Evolutionary conservation across 2,113 vertebrate genomes (phyloP).

Genomic region (Leptodactylus fuscus): DNA sequence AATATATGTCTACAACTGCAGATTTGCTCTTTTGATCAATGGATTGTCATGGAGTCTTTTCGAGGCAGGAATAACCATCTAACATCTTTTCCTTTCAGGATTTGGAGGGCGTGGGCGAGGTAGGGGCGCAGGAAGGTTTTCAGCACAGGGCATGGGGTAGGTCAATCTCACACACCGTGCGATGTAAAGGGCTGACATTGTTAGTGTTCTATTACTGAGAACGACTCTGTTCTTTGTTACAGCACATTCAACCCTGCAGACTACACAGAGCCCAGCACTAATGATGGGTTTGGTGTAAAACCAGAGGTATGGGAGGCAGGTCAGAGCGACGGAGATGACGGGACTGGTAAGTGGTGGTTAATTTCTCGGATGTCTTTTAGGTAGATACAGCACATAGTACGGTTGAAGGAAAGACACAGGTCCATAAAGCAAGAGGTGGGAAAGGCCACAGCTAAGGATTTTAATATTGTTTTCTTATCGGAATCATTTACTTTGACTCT

Average conservation of each 20-base stretch:
- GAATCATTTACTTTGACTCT: neutral
- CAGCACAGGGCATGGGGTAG: conserved; percentile 95
- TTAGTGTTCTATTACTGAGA: neutral
- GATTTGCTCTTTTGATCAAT: too few species aligned
- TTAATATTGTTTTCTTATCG: too few species aligned
- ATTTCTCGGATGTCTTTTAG: neutral
- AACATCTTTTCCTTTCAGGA: conserved; percentile 69
- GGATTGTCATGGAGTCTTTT: too few species aligned
- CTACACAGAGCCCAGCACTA: conserved; percentile 80
- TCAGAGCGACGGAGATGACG: conserved; percentile 82
- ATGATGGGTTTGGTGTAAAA: conserved; percentile 75
- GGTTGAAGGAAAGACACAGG: too few species aligned
- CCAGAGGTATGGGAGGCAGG: conserved; percentile 83
- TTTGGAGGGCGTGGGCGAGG: conserved; percentile 85
- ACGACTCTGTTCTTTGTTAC: conserved; percentile 4
- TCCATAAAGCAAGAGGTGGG: too few species aligned
- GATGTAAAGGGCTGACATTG: neutral
- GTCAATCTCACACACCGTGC: conserved; percentile 48
- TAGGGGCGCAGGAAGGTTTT: conserved; percentile 88
- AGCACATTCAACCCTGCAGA: conserved; percentile 96
- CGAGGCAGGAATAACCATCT: too few species aligned
- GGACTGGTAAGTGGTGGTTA: conserved; percentile 75
- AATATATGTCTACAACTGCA: too few species aligned
- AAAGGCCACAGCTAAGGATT: too few species aligned
- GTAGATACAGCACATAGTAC: too few species aligned